A percentile compares a stretch with the other conserved stretches of the same genome.
Evolutionary conservation across 2,113 vertebrate genomes (phyloP).

Genomic region (Misgurnus anguillicaudatus): DNA sequence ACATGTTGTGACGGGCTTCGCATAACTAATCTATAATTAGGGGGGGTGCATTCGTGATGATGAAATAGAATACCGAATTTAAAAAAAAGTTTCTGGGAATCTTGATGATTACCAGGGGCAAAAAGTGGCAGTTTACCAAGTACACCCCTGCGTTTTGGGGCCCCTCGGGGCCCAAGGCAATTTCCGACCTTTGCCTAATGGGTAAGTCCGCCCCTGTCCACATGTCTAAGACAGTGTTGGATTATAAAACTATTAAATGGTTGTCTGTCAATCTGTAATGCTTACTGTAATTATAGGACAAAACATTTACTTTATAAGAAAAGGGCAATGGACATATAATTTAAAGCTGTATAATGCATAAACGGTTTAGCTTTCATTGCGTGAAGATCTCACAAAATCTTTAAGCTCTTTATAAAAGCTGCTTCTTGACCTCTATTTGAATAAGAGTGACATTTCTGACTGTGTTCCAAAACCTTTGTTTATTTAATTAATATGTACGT

Average conservation of each 20-base stretch:
- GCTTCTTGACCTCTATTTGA: conserved; percentile 49
- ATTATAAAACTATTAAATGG: background rate
- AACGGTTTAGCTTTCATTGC: background rate
- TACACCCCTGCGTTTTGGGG: too few species aligned
- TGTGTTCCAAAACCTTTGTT: background rate
- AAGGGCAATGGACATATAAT: background rate
- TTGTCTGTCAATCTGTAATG: background rate
- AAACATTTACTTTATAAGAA: background rate
- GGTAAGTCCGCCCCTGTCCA: too few species aligned
- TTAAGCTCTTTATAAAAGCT: conserved; percentile 5
- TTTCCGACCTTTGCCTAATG: too few species aligned
- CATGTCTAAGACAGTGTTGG: too few species aligned
- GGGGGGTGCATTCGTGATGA: too few species aligned
- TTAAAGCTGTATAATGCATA: background rate
- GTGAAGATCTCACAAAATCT: background rate
- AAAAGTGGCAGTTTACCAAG: too few species aligned
- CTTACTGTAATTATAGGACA: background rate
- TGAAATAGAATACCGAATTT: too few species aligned
- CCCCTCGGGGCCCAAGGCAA: too few species aligned
- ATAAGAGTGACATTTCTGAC: conserved; percentile 37
- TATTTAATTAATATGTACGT: conserved; percentile 10
- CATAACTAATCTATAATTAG: too few species aligned
- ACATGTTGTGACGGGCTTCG: too few species aligned
- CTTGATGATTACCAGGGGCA: too few species aligned
- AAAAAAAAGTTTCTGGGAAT: too few species aligned